Percentiles rank a stretch among this genome's conserved stretches.
These are phyloP conservation scores for Gonioctena quinquepunctata DNA, from an alignment of 1,140 invertebrate species.

Conservation along the genomic window DNA sequence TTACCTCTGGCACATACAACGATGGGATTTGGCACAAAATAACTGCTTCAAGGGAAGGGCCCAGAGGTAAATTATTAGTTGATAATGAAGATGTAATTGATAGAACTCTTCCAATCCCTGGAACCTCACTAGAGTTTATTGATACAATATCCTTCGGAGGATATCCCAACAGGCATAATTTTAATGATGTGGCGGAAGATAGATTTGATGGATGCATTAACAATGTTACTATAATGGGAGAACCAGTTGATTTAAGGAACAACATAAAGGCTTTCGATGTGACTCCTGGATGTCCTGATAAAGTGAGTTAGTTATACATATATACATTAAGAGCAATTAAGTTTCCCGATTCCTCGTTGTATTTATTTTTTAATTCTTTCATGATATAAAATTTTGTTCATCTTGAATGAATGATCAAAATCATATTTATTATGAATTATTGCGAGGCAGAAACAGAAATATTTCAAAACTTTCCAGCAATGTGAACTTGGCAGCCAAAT, in stretches of 20 bases:
- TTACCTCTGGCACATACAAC: constrained; percentile 67
- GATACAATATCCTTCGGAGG: constrained; percentile 87
- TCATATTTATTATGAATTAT: too few species aligned
- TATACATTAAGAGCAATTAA: too few species aligned
- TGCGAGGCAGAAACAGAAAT: too few species aligned
- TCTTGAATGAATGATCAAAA: too few species aligned
- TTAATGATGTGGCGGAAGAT: constrained; percentile 66
- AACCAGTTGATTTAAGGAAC: constrained; percentile 77
- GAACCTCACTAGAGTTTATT: constrained; percentile 47
- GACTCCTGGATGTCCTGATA: constrained; percentile 80
- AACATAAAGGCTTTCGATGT: constrained; percentile 80
- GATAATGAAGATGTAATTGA: constrained; percentile 61
- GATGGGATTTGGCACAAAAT: constrained; percentile 84
- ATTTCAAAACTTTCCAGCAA: too few species aligned
- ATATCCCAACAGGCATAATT: constrained; percentile 70
- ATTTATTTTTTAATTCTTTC: too few species aligned
- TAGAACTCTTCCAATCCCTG: constrained; percentile 49
- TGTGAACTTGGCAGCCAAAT: too few species aligned
- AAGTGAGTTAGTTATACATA: too few species aligned
- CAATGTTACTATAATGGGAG: constrained; percentile 74
- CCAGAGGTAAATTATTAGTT: constrained; percentile 70
- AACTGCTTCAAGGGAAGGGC: constrained; percentile 68
- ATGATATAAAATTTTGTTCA: too few species aligned
- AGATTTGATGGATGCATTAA: constrained; percentile 95
- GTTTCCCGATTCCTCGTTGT: too few species aligned